Conservation (phyloP, 2,113 vertebrate genomes). For the Eulacestoma nigropectus region DNA sequence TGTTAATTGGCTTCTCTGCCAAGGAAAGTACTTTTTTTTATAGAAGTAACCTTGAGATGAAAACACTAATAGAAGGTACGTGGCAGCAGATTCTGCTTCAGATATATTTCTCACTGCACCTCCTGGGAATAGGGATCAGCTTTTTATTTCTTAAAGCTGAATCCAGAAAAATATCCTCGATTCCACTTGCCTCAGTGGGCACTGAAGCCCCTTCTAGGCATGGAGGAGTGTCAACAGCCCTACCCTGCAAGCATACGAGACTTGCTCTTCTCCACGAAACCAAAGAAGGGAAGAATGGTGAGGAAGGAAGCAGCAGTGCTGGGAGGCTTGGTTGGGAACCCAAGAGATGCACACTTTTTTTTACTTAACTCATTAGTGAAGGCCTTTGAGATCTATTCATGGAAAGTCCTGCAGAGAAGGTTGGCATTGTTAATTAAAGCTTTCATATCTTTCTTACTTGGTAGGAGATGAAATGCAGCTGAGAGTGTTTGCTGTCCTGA, state of each 20-base stretch:
- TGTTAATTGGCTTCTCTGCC: not conserved
- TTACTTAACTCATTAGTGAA: not conserved
- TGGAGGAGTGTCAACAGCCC: not conserved
- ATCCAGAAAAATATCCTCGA: not conserved
- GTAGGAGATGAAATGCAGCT: not conserved
- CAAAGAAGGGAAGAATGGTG: not conserved
- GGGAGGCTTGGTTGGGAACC: not conserved
- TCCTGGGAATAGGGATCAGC: not conserved
- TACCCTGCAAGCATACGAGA: not conserved
- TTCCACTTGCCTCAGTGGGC: not conserved
- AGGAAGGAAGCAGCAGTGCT: not conserved
- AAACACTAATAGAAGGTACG: not conserved
- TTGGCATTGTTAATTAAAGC: not conserved
- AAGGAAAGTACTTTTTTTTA: not conserved
- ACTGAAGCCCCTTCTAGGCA: not conserved
- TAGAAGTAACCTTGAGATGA: not conserved
- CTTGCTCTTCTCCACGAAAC: not conserved
- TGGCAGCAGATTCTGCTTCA: not conserved
- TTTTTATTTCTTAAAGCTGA: conserved; percentile 22
- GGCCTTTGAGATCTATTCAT: not conserved
- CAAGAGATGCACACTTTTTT: not conserved
- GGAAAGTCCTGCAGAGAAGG: not conserved
- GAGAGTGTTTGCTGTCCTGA: not conserved
- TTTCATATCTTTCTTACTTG: not conserved
- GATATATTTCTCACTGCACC: not conserved